These are phyloP conservation scores for Vidua macroura DNA, from an alignment of 2,113 vertebrate species.

Conservation along the genomic window DNA sequence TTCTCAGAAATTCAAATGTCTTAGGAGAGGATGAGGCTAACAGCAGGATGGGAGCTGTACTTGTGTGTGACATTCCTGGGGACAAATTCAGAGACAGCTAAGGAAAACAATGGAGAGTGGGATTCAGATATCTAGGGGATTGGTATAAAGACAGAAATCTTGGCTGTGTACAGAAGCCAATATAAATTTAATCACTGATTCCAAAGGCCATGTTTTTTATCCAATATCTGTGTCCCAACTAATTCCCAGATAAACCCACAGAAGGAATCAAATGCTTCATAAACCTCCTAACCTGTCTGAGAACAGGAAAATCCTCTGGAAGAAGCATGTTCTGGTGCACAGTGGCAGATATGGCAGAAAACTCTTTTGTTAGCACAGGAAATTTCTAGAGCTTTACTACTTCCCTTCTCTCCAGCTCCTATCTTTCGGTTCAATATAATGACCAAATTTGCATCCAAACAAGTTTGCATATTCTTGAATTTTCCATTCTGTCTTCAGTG, in stretches of 20 bases:
- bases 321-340: not conserved
- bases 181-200: not conserved
- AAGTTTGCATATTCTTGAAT: conserved; percentile 52
- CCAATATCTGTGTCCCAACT: not conserved
- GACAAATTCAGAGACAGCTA: not conserved
- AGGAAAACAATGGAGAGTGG: not conserved
- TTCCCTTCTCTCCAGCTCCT: not conserved
- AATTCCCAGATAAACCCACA: not conserved
- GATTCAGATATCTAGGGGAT: not conserved
- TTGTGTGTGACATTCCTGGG: not conserved
- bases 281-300: not conserved
- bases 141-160: not conserved
- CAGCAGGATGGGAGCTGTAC: not conserved
- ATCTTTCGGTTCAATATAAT: not conserved
- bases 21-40: not conserved
- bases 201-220: not conserved
- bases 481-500: conserved; percentile 12
- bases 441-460: conserved; percentile 61
- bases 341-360: not conserved
- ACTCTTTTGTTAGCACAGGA: not conserved
- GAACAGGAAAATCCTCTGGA: not conserved
- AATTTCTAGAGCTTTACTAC: not conserved
- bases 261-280: not conserved
- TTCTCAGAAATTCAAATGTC: not conserved
- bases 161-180: not conserved